Evolutionary conservation across 2,113 vertebrate species (phyloP).

Genomic region (Hydrochoerus hydrochaeris): DNA sequence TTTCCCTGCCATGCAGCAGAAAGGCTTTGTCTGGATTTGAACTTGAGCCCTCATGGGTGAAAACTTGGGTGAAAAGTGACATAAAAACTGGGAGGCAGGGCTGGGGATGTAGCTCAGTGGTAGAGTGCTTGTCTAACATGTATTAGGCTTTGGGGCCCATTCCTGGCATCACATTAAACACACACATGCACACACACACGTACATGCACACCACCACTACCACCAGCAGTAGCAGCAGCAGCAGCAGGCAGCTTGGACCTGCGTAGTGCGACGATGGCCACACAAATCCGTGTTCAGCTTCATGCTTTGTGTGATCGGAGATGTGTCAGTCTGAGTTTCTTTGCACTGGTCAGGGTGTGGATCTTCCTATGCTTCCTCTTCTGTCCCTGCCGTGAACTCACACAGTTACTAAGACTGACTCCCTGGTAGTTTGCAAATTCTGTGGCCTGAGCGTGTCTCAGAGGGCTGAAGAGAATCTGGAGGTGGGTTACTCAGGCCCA

Average conservation of each 20-base stretch:
- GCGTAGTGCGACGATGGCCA: too few species aligned
- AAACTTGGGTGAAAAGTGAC: not conserved
- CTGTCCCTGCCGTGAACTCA: not conserved
- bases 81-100: not conserved
- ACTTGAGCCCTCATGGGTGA: not conserved
- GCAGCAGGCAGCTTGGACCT: not conserved
- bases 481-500: not conserved
- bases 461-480: not conserved
- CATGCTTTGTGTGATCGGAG: not conserved
- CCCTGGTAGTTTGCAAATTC: not conserved
- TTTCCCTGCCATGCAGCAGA: not conserved
- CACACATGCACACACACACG: not conserved
- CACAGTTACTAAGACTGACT: not conserved
- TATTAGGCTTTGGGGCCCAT: not conserved
- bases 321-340: not conserved
- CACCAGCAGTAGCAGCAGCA: too few species aligned
- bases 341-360: not conserved
- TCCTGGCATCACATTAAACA: not conserved
- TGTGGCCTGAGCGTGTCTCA: too few species aligned
- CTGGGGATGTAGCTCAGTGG: not conserved
- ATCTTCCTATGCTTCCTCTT: not conserved
- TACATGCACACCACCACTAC: not conserved
- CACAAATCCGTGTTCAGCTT: not conserved
- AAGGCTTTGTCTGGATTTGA: not conserved
- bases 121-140: not conserved